Percentiles rank a stretch among this genome's conserved stretches.
These are phyloP conservation scores for Campoletis sonorensis DNA, from an alignment of 1,140 invertebrate species.

Conservation along the genomic window DNA sequence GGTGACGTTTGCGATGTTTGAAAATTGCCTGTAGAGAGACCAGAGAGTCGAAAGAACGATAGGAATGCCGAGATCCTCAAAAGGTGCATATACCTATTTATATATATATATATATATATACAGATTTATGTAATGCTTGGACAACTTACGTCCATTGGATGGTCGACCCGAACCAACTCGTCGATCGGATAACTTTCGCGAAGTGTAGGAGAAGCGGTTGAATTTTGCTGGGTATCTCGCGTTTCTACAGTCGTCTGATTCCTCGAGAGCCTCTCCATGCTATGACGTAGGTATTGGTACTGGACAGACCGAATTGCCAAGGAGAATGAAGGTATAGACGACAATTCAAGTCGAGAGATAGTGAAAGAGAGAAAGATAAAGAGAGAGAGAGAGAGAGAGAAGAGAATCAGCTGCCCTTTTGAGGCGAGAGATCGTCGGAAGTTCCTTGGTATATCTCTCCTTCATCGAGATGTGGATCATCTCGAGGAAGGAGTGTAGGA, in stretches of 20 bases:
- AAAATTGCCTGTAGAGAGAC: constrained; percentile 9
- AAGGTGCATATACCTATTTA: neutral
- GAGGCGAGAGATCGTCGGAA: constrained; percentile 1
- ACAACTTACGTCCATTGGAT: constrained; percentile 13
- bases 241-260: constrained; percentile 21
- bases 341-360: neutral
- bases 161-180: constrained; percentile 7
- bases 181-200: constrained; percentile 10
- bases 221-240: constrained; percentile 13
- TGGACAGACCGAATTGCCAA: constrained; percentile 19
- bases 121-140: no score
- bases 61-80: constrained; percentile 15
- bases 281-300: constrained; percentile 17
- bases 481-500: constrained; percentile 1
- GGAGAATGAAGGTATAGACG: neutral
- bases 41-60: neutral
- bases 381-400: neutral
- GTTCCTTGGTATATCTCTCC: constrained; percentile 23
- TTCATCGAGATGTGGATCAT: constrained; percentile 19
- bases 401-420: constrained; percentile 8
- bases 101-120: neutral
- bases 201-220: neutral
- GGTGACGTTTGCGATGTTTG: constrained; percentile 8
- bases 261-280: constrained; percentile 18
- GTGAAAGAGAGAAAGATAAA: constrained; percentile 16